phyloP scores from a whole-genome alignment of 2,113 vertebrate species.

The Oreochromis tanganicae region DNA sequence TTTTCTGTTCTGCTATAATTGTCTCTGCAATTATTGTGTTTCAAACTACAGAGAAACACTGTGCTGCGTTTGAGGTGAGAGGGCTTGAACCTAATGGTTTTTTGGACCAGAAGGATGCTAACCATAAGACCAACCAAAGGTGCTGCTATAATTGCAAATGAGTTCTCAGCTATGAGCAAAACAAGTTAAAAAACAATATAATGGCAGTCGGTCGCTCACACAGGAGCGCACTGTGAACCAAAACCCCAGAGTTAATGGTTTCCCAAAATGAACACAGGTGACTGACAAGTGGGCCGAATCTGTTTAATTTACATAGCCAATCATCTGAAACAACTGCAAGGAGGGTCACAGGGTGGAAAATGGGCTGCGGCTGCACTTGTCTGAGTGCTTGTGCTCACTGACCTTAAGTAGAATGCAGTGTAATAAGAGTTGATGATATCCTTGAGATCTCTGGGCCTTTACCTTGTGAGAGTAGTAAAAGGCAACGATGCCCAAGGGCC shows the following conservation, averaged over 20 bases:
- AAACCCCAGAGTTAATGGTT: constrained; percentile 6
- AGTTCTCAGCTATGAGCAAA: neutral
- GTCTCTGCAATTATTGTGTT: constrained; percentile 13
- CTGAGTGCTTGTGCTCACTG: constrained; percentile 41
- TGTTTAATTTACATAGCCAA: constrained; percentile 33
- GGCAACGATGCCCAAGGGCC: constrained; percentile 94
- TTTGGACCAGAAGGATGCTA: neutral
- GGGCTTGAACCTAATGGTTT: neutral
- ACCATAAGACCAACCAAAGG: neutral
- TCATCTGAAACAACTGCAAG: constrained; percentile 30
- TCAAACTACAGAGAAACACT: neutral
- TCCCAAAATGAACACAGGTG: neutral
- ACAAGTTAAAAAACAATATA: neutral
- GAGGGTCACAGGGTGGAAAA: constrained; percentile 24
- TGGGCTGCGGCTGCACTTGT: constrained; percentile 8
- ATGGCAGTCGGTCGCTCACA: neutral
- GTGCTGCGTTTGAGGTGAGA: neutral
- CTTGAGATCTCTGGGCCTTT: constrained; percentile 54
- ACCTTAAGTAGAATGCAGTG: constrained; percentile 52
- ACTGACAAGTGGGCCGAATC: neutral
- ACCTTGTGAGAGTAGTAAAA: constrained; percentile 99
- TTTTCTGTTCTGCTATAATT: constrained; percentile 32
- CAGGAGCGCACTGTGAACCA: neutral
- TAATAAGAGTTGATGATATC: constrained; percentile 51
- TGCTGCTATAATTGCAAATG: neutral